Conservation (phyloP, 2,797 vertebrate genomes). For the Sciurus vulgaris region DNA sequence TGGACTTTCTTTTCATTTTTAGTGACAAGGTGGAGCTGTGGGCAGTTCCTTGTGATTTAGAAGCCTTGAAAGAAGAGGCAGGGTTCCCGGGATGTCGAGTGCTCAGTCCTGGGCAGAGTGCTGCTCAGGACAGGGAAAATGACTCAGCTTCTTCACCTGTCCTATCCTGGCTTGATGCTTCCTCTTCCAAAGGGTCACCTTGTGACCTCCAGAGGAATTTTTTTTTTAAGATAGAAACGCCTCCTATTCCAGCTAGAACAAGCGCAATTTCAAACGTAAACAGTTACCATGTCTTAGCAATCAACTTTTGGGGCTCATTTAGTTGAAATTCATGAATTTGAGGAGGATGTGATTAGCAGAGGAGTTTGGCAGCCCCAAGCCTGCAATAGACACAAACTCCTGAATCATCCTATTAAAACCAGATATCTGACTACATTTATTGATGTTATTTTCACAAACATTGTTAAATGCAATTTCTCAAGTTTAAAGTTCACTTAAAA, state of each 20-base stretch:
- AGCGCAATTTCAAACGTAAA: neutral
- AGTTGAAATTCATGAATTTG: neutral
- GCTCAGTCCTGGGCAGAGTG: neutral
- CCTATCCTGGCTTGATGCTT: neutral
- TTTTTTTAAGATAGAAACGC: neutral
- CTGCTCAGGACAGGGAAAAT: neutral
- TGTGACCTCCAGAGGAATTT: neutral
- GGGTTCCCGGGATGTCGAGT: accelerated
- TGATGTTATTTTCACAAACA: conserved; percentile 37
- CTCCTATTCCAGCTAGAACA: neutral
- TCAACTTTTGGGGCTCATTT: neutral
- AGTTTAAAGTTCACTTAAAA: neutral
- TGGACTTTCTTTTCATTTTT: conserved; percentile 42
- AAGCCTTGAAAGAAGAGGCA: neutral
- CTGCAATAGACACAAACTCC: neutral
- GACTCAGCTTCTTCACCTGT: neutral
- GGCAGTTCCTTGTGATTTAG: conserved; percentile 17
- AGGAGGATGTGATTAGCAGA: neutral
- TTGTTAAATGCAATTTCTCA: neutral
- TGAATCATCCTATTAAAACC: conserved; percentile 35
- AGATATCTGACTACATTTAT: neutral
- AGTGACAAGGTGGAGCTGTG: conserved; percentile 21
- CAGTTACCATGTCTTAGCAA: neutral
- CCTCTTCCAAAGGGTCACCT: neutral
- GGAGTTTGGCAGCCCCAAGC: neutral